These are phyloP conservation scores for Grantiella picta DNA, from an alignment of 2,113 vertebrate genomes.

Conservation along the genomic window DNA sequence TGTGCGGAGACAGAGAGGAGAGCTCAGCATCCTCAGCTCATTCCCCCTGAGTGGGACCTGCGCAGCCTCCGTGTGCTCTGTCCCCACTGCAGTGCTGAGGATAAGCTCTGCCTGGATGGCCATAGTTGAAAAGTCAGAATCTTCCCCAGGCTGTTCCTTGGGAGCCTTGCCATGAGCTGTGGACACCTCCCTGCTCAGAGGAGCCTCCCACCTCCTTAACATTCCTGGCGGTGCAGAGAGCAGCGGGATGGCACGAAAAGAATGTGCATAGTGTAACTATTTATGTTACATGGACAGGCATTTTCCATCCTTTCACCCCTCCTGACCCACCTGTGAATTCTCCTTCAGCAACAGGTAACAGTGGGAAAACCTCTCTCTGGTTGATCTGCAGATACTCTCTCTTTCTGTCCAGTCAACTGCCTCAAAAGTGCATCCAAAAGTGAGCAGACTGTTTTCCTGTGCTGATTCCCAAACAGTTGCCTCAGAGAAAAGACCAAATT, in stretches of 20 bases:
- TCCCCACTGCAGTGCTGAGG: accelerated
- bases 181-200: neutral
- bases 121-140: neutral
- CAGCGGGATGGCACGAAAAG: neutral
- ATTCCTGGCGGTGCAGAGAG: neutral
- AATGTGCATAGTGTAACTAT: neutral
- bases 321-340: neutral
- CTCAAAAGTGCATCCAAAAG: neutral
- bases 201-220: neutral
- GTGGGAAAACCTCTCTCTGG: neutral
- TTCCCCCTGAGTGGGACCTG: accelerated
- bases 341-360: neutral
- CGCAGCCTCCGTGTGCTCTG: accelerated
- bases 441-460: neutral
- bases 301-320: neutral
- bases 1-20: neutral
- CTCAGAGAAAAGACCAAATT: neutral
- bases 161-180: neutral
- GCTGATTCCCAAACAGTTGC: neutral
- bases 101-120: neutral
- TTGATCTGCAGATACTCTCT: neutral
- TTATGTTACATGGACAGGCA: neutral
- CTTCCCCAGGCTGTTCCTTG: neutral
- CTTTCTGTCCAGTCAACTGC: neutral
- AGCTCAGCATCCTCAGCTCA: neutral